phyloP scores from a whole-genome alignment of 2,888 invertebrate genomes.

The Pristionchus arcanus region DNA sequence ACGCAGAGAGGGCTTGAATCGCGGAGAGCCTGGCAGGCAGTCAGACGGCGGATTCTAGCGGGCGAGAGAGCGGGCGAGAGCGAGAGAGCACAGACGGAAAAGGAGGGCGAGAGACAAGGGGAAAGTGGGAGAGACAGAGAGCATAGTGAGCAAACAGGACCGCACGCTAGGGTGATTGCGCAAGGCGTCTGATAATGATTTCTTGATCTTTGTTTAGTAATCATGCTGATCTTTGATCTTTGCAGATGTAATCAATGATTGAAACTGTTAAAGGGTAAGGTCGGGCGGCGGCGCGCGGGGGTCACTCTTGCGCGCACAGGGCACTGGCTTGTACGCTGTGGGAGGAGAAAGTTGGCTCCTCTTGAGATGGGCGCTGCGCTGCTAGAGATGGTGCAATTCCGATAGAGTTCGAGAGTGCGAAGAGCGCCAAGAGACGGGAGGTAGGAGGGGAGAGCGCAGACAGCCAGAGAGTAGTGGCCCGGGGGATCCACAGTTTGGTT shows the following conservation, averaged over 20 bases:
- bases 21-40: not conserved
- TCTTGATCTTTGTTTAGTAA: no score
- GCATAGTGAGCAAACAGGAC: not conserved
- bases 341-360: not conserved
- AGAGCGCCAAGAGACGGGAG: not conserved
- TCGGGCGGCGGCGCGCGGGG: not conserved
- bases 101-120: not conserved
- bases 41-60: not conserved
- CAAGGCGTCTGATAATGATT: not conserved
- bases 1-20: not conserved
- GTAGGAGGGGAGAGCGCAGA: not conserved
- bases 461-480: not conserved
- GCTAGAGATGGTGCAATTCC: not conserved
- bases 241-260: no score
- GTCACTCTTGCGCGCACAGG: not conserved
- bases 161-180: not conserved
- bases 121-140: not conserved
- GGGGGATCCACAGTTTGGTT: conserved; percentile 38
- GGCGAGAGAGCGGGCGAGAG: not conserved
- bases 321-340: not conserved
- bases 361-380: not conserved
- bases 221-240: conserved; percentile 3
- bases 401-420: not conserved
- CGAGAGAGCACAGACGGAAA: not conserved
- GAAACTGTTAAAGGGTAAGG: conserved; percentile 39